Evolutionary conservation across 2,113 vertebrate species (phyloP), one percentile per base, ranked within the genome.

Genomic region (Rhadina sibilatrix): DNA sequence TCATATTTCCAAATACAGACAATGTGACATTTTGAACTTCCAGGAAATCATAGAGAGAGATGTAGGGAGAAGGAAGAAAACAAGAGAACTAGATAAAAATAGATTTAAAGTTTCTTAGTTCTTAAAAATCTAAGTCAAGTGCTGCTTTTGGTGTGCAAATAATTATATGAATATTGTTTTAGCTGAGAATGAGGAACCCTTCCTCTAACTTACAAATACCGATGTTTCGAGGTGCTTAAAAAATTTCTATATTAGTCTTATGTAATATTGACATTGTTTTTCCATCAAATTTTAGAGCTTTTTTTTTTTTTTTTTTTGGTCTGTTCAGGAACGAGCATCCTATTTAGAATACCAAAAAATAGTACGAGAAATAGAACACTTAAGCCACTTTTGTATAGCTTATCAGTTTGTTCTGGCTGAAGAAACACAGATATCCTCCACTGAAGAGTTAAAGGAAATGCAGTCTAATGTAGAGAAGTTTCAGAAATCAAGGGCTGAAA

Each of bases 331-430:
- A 81, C 98, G 98, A 75, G 97, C 98, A 14, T 98, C 97, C 2
- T 99, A 99, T 82, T 96, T 99, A 93, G 99, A 99, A 89, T 99
- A 99, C 91, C 99, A 99, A 87, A 99, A 99, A 96, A 42, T 99
- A 80, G 96, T 97, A 92, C 98, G 98, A 60, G 97, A 98, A 97
- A 97, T 99, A 50, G 99, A 99, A 93, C 98, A 99, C 91, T 92
- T 99, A 94, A 98, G 95, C 5, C 98, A 97, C 22, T 91, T 99
- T 17, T 99, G 98, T 68, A 87, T 98, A 90, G 99, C 99, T 64
- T 98, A 99, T 95, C 96, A 99, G 68, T 99, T 99, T 97, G 88
- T 98, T 71, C 89, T 98, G 30, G 99, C 99, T 22, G 99, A 99
- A 98, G 97, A 99, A 97, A 98, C 97, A 54, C 98, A 98, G 63